phyloP scores from a whole-genome alignment of 2,797 vertebrate species.

The Channallabes apus region DNA sequence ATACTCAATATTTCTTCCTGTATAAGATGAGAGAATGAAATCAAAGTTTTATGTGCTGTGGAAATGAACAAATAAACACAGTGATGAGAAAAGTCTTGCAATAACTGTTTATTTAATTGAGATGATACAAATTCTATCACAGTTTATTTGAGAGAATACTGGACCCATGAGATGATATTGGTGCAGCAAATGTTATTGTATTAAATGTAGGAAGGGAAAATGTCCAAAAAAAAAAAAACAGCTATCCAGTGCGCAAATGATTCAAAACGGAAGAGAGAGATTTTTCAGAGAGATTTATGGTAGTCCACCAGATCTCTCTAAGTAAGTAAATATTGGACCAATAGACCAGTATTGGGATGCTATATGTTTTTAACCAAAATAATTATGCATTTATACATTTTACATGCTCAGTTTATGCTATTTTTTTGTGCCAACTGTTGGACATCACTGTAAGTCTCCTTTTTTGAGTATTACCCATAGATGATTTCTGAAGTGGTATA shows the following conservation, averaged over 20 bases:
- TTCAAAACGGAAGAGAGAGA: not conserved
- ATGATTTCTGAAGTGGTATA: not conserved
- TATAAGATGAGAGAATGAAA: slow-evolving; percentile 53
- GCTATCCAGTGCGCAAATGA: slow-evolving; percentile 1
- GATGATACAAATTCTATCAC: slow-evolving; percentile 68
- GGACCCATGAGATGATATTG: slow-evolving; percentile 63
- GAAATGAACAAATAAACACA: slow-evolving; percentile 70
- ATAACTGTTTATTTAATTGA: slow-evolving; percentile 75
- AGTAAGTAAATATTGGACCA: not conserved
- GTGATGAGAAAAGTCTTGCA: slow-evolving; percentile 71
- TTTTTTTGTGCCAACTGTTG: not conserved
- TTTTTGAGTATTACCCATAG: not conserved
- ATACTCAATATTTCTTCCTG: slow-evolving; percentile 33
- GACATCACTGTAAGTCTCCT: not conserved
- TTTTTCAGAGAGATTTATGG: not conserved
- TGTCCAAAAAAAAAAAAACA: slow-evolving; percentile 29
- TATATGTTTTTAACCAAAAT: not conserved
- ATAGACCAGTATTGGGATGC: not conserved
- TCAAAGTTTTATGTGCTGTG: slow-evolving; percentile 65
- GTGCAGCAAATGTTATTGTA: slow-evolving; percentile 64
- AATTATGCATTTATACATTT: not conserved
- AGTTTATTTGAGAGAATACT: slow-evolving; percentile 60
- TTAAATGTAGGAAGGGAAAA: slow-evolving; percentile 47
- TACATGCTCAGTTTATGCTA: not conserved
- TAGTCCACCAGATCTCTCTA: not conserved